These are phyloP conservation scores for Drosophila athabasca DNA, from an alignment of 1,140 invertebrate genomes.

Conservation along the genomic window DNA sequence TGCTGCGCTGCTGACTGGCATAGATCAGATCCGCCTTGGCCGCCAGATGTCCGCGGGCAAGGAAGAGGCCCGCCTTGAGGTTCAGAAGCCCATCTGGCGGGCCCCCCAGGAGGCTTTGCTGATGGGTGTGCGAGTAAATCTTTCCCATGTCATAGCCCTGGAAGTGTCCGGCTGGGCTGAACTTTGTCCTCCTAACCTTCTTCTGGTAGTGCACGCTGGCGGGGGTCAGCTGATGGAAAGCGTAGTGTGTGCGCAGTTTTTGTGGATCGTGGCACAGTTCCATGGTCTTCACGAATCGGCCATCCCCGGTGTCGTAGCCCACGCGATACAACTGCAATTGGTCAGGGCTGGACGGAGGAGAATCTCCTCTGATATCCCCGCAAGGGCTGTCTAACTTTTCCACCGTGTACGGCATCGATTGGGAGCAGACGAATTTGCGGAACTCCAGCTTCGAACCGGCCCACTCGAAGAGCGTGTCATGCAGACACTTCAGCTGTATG, in stretches of 20 bases:
- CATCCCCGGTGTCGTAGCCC: slow-evolving; percentile 57
- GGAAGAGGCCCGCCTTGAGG: slow-evolving; percentile 32
- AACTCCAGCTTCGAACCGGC: slow-evolving; percentile 48
- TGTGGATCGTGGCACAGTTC: slow-evolving; percentile 62
- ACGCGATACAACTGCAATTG: not conserved
- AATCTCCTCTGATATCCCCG: slow-evolving; percentile 3
- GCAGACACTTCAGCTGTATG: slow-evolving; percentile 53
- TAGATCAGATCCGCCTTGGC: slow-evolving; percentile 88
- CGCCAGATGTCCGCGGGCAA: slow-evolving; percentile 86
- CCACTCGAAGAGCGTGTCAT: slow-evolving; percentile 61
- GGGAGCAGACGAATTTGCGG: slow-evolving; percentile 53
- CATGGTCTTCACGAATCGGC: slow-evolving; percentile 69
- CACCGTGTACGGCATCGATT: slow-evolving; percentile 44
- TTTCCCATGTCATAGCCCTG: slow-evolving; percentile 54
- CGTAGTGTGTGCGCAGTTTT: slow-evolving; percentile 60
- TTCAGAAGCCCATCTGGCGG: slow-evolving; percentile 31
- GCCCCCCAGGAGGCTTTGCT: not conserved
- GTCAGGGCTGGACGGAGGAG: not conserved
- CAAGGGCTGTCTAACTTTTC: slow-evolving; percentile 47
- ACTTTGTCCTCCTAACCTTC: slow-evolving; percentile 62
- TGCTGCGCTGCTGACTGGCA: slow-evolving; percentile 86
- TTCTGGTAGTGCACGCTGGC: slow-evolving; percentile 63
- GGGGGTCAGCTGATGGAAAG: slow-evolving; percentile 48
- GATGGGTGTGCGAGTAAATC: slow-evolving; percentile 55
- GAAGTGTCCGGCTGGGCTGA: slow-evolving; percentile 66